phyloP scores from a whole-genome alignment of 2,113 vertebrate species.

The Synodontis membranacea region DNA sequence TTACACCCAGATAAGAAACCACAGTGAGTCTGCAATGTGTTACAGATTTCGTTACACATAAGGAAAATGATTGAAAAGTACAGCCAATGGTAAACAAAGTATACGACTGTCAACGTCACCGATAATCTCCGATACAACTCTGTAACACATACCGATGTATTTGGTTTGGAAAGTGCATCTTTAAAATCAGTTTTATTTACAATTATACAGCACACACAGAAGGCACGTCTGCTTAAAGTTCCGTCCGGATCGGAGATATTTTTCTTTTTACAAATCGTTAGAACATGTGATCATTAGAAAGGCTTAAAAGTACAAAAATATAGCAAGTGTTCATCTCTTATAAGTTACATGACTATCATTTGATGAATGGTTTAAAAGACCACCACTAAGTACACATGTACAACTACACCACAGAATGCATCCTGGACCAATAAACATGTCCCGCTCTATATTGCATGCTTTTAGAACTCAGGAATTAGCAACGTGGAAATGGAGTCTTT shows the following conservation, averaged over 20 bases:
- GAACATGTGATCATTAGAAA: conserved; percentile 6
- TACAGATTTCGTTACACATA: neutral
- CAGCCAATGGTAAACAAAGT: neutral
- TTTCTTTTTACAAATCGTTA: conserved; percentile 10
- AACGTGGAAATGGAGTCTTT: neutral
- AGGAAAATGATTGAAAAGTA: neutral
- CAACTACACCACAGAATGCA: neutral
- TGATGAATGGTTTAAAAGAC: conserved; percentile 7
- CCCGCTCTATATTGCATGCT: conserved; percentile 30
- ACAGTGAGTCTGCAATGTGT: neutral
- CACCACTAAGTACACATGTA: neutral
- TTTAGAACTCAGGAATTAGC: neutral
- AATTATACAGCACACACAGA: conserved; percentile 23
- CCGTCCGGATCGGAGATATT: neutral
- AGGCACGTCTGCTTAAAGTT: conserved; percentile 7
- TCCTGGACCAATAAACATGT: neutral
- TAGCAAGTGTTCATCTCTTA: conserved; percentile 11
- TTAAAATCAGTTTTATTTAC: conserved; percentile 22
- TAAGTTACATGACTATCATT: neutral
- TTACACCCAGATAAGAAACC: neutral
- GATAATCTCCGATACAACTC: neutral
- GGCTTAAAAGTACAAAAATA: conserved; percentile 33
- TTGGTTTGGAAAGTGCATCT: conserved; percentile 9
- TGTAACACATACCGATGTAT: neutral
- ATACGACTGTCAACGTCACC: neutral